Base-by-base conservation (phyloP, 2,113 vertebrate species). In the Elephantulus edwardii region DNA sequence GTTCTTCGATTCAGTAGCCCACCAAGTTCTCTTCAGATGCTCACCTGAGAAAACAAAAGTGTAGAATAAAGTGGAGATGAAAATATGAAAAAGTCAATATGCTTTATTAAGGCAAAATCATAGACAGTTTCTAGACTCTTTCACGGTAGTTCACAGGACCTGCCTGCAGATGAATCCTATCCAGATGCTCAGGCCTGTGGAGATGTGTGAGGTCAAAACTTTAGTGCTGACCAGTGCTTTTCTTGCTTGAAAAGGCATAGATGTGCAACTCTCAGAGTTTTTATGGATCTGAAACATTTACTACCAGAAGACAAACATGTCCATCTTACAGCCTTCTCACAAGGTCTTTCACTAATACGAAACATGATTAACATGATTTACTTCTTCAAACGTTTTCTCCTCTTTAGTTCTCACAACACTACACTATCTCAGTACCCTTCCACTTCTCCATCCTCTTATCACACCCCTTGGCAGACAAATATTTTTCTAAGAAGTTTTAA, bases 11-110 rank as follows among this genome's bases (percentile, higher is more conserved):
- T 92, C 89, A 35, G 70, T 78, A 75, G 85, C 84, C 20, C 46
- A 75, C 77, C 84, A n/a, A 62, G 20, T 50, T 86, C 52, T n/a
- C 5, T 87, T 60, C 76, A 79, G 35, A 83, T 56, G 7, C 11
- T 94, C 8, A 66, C 4, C 83, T 93, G 91, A 92, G 70, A 87
- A 93, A 92, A 84, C 11, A 74, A 71, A 19, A 81, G 60, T 35
- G 2, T 64, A 48, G 76, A 75, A 75, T 58, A 87, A 75, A 22
- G 33, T 48, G 0, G 46, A 83, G 30, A 56, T 78, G 44, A 88
- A 90, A 91, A 81, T 58, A 24, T 33, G 8, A 74, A 79, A 74
- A 79, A 78, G 24, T 35, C 62, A 6, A 26, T 54, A 38, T 44
- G 42, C 82, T 26, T 19, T 24, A 26, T 48, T 85, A 80, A 81